Evolutionary conservation across 2,888 invertebrate species (phyloP), one percentile per base, ranked within the genome.

Genomic region (Caenorhabditis zanzibari): DNA sequence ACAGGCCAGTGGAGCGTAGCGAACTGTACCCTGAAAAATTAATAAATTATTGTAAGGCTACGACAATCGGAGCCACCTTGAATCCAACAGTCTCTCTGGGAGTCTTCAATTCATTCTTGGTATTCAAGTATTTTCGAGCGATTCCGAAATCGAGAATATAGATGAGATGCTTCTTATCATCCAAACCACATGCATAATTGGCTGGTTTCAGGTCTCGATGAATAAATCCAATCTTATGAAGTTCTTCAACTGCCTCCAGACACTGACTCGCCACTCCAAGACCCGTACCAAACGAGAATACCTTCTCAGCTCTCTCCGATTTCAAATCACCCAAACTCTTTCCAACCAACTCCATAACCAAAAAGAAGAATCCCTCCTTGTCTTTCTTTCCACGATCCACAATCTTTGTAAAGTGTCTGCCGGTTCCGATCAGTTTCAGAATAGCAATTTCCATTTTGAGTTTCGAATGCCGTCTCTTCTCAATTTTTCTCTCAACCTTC

Each of bases 101-200:
- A 12, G 86, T 85, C 75, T 87, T 88, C 66, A 88, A 63, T 71
- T 86, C 88, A 24, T 85, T 82, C 59, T 86, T 81, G 16, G 83
- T 77, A 76, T 90, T 90, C 16, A 80, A 26, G 49, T 85, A 82
- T 66, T 86, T 85, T 16, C 91, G 85, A 1, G 91, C 88, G 52
- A 91, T 90, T 22, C 90, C 90, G 64, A 90, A 91, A 80, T 90
- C 90, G 66, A 91, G 86, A 63, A 91, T 87, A 77, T 90, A 91
- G 32, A 91, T 82, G 68, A 73, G 58, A 52, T 82, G 84, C 16
- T 72, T 74, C 59, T 79, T 73, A 7, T 81, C 80, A 0, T 56
- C 81, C 14, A 86, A 47, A 47, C 90, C 90, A 66, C 85, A 85
- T 6, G 90, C 89, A 59, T 88, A 90, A 74, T 90, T 90, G 41